These are phyloP conservation scores for Himalopsyche kuldschensis DNA, from an alignment of 2,888 invertebrate species.

Conservation along the genomic window DNA sequence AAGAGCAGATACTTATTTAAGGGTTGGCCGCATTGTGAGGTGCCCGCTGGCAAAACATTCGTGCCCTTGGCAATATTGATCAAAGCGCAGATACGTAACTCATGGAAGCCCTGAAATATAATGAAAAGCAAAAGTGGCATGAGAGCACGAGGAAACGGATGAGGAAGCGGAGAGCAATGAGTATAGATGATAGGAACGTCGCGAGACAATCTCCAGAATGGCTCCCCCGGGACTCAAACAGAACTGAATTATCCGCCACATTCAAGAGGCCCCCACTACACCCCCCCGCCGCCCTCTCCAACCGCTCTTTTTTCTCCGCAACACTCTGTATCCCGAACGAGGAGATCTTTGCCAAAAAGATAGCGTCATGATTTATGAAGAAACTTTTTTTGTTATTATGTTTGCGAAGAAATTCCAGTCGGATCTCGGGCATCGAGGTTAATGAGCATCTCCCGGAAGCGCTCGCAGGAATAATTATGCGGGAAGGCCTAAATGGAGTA, in stretches of 20 bases:
- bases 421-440: not conserved
- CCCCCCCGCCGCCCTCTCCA: not conserved
- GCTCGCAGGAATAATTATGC: not conserved
- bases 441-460: not conserved
- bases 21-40: not conserved
- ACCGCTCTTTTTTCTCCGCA: not conserved
- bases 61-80: not conserved
- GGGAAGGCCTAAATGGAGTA: not conserved
- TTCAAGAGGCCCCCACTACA: not conserved
- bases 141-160: not conserved
- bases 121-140: not conserved
- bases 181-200: conserved; percentile 21
- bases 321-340: not conserved
- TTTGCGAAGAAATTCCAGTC: not conserved
- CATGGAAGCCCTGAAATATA: not conserved
- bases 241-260: not conserved
- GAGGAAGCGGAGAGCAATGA: conserved; percentile 15
- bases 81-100: not conserved
- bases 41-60: not conserved
- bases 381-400: not conserved
- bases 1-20: no score
- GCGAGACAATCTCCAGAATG: conserved; percentile 25
- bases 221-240: conserved; percentile 10
- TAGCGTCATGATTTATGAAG: not conserved
- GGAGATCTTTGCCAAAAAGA: not conserved